Evolutionary conservation across 2,888 invertebrate species (phyloP).

Genomic region (Drosophila melanosoma): DNA sequence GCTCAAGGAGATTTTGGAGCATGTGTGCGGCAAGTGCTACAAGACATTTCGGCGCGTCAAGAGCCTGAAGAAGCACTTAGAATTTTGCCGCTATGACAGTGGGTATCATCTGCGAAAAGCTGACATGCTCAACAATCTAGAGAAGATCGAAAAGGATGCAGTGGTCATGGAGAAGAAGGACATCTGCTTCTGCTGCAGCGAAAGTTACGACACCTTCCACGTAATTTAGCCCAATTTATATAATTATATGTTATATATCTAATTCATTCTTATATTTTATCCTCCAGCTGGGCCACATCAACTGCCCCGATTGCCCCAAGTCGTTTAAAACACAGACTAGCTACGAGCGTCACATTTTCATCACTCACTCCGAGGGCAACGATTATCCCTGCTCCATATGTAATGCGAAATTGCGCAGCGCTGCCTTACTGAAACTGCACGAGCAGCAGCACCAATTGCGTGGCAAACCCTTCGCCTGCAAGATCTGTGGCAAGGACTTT

Average conservation of each 20-base stretch:
- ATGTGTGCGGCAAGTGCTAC: conserved; percentile 84
- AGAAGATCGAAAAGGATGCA: conserved; percentile 83
- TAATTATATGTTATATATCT: background rate
- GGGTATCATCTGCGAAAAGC: conserved; percentile 80
- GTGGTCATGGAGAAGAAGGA: conserved; percentile 82
- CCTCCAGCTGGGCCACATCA: conserved; percentile 83
- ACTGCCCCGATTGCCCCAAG: conserved; percentile 88
- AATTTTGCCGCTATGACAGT: conserved; percentile 82
- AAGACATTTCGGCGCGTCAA: conserved; percentile 82
- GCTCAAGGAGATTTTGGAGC: conserved; percentile 83
- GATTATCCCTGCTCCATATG: conserved; percentile 89
- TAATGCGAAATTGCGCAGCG: conserved; percentile 88
- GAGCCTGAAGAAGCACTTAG: conserved; percentile 82
- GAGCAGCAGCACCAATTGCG: conserved; percentile 88
- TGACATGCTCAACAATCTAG: conserved; percentile 82
- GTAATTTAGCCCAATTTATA: conserved; percentile 61
- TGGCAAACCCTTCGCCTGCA: conserved; percentile 88
- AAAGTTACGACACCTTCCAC: conserved; percentile 84
- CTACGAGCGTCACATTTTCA: conserved; percentile 88
- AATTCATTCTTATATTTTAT: background rate
- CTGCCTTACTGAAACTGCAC: conserved; percentile 88
- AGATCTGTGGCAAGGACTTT: conserved; percentile 89
- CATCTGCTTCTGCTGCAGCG: conserved; percentile 84
- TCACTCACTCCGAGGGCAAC: conserved; percentile 89
- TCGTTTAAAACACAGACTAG: conserved; percentile 89